Conservation (phyloP, 1,140 invertebrate genomes). For the Chironomus tepperi region DNA sequence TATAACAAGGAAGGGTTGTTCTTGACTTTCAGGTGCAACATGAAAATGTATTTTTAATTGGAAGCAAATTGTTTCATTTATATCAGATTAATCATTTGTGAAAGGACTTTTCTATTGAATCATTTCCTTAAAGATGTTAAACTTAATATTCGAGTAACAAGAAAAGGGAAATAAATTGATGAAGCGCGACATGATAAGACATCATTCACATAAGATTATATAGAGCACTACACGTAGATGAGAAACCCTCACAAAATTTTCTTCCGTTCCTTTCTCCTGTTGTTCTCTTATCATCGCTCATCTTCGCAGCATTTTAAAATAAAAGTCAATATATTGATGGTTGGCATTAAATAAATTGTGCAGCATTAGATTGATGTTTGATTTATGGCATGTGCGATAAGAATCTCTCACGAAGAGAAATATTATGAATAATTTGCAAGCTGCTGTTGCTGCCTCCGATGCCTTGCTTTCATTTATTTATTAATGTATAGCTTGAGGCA, state of each 20-base stretch:
- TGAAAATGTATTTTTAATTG: not conserved
- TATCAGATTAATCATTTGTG: not conserved
- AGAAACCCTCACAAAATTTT: not conserved
- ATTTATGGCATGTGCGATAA: not conserved
- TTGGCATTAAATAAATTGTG: not conserved
- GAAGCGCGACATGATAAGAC: not conserved
- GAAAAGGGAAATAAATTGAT: constrained; percentile 3
- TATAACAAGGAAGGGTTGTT: not conserved
- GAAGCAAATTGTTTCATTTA: not conserved
- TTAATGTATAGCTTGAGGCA: not conserved
- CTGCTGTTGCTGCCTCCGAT: not conserved
- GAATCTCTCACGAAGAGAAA: not conserved
- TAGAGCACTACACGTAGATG: not conserved
- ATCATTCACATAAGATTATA: constrained; percentile 1
- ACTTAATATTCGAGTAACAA: not conserved
- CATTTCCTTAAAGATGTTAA: not conserved
- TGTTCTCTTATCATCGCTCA: not conserved
- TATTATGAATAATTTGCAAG: constrained; percentile 14
- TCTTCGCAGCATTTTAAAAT: not conserved
- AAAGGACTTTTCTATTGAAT: not conserved
- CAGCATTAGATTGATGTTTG: constrained; percentile 7
- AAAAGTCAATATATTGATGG: not conserved
- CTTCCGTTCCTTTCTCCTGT: not conserved
- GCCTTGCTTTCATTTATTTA: not conserved
- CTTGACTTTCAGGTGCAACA: not conserved